phyloP scores from a whole-genome alignment of 2,888 invertebrate species.

The Limnephilus marmoratus region DNA sequence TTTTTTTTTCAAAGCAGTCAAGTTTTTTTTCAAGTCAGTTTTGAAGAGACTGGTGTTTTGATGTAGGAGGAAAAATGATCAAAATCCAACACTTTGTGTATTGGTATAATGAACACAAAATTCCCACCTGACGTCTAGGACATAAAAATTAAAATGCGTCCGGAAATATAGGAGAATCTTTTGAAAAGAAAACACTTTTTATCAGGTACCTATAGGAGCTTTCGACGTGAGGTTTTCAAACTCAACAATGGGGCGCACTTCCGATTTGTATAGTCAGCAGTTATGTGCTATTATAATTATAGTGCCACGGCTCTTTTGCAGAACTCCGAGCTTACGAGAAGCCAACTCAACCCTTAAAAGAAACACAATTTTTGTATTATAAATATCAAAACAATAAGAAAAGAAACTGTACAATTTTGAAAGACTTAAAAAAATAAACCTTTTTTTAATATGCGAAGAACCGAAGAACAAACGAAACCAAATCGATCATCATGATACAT shows the following conservation, averaged over 20 bases:
- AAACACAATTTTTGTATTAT: too few species aligned
- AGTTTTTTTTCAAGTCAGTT: too few species aligned
- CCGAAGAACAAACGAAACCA: too few species aligned
- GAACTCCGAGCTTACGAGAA: too few species aligned
- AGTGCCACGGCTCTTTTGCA: too few species aligned
- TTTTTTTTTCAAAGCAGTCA: too few species aligned
- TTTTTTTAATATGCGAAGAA: too few species aligned
- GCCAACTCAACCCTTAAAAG: too few species aligned
- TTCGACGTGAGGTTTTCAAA: background rate
- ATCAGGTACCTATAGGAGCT: background rate
- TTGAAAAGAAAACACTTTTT: background rate
- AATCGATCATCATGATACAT: too few species aligned
- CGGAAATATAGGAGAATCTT: background rate
- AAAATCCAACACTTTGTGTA: background rate
- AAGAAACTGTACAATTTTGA: too few species aligned
- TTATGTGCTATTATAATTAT: background rate
- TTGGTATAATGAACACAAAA: background rate
- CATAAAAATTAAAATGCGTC: background rate
- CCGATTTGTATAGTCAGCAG: background rate
- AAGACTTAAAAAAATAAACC: too few species aligned
- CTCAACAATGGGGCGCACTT: background rate
- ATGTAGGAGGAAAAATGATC: background rate
- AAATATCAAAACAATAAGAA: too few species aligned
- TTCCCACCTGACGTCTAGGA: background rate
- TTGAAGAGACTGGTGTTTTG: background rate